Percentiles rank a stretch among this genome's conserved stretches.
Evolutionary conservation across 2,797 vertebrate species (phyloP).

Genomic region (Artibeus lituratus): DNA sequence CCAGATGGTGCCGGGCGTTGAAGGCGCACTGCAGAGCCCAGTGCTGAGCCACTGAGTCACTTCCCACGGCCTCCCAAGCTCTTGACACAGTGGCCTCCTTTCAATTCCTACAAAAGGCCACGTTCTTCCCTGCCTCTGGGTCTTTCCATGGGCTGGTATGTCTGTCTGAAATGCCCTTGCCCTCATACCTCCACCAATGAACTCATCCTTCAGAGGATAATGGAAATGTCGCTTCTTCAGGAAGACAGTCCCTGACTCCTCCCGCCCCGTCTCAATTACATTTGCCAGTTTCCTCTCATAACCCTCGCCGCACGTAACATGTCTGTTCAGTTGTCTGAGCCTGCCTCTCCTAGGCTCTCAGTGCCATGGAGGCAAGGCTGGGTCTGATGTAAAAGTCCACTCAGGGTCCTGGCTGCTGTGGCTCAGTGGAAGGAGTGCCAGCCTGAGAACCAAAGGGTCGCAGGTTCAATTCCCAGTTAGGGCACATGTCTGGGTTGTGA

Average conservation of each 20-base stretch:
- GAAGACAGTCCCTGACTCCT: neutral
- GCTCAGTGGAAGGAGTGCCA: too few relatives aligned
- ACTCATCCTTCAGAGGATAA: neutral
- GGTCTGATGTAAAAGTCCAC: neutral
- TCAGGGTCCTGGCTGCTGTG: neutral
- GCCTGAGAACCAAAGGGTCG: too few relatives aligned
- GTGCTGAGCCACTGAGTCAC: neutral
- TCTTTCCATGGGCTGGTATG: neutral
- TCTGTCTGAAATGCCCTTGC: neutral
- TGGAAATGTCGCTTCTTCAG: neutral
- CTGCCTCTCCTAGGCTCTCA: neutral
- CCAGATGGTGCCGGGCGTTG: neutral
- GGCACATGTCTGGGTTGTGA: too few relatives aligned
- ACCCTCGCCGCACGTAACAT: neutral
- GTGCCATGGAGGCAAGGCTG: neutral
- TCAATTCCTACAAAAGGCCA: neutral
- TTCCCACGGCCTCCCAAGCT: neutral
- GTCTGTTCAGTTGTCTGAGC: neutral
- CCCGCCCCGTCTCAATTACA: neutral
- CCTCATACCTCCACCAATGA: neutral
- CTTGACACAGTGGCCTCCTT: neutral
- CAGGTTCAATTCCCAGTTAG: too few relatives aligned
- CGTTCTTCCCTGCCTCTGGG: neutral
- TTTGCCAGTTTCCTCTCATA: neutral
- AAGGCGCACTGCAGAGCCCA: neutral